These are phyloP conservation scores for Synanthedon vespiformis DNA, from an alignment of 2,888 invertebrate genomes.

Conservation along the genomic window DNA sequence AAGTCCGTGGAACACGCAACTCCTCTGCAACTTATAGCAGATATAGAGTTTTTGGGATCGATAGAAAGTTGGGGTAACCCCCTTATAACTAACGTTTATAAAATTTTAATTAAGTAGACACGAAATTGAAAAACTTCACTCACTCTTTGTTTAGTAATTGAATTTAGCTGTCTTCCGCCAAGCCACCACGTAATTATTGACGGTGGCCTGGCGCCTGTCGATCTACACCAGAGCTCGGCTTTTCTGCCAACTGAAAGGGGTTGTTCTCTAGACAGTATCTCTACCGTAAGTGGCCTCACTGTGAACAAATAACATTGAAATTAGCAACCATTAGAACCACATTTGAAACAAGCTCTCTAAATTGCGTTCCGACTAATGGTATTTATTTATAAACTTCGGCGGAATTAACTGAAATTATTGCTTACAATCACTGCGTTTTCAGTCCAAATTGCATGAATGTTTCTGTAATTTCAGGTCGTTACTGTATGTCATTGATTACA, in stretches of 20 bases:
- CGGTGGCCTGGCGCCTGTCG: constrained; percentile 86
- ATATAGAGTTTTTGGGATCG: too few relatives aligned
- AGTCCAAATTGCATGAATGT: too few relatives aligned
- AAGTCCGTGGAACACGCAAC: too few relatives aligned
- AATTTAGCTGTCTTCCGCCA: constrained; percentile 75
- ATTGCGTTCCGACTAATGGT: too few relatives aligned
- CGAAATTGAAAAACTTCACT: constrained; percentile 2
- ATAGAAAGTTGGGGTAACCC: too few relatives aligned
- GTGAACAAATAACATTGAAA: constrained; percentile 29
- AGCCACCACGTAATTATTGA: constrained; percentile 90
- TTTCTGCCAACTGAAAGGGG: constrained; percentile 86
- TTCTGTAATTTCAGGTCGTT: too few relatives aligned
- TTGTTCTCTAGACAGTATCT: constrained; percentile 83
- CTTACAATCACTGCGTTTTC: too few relatives aligned
- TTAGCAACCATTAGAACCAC: background rate
- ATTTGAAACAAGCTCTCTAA: too few relatives aligned
- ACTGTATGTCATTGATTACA: too few relatives aligned
- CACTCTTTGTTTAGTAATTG: constrained; percentile 44
- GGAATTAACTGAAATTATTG: background rate
- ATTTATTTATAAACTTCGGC: background rate
- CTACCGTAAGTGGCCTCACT: constrained; percentile 87
- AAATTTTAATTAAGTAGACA: too few relatives aligned
- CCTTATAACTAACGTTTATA: too few relatives aligned
- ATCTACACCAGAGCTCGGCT: constrained; percentile 85
- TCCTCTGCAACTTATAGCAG: too few relatives aligned